Evolutionary conservation across 2,797 vertebrate genomes (phyloP).

Genomic region (Scolopax bukidnonensis): DNA sequence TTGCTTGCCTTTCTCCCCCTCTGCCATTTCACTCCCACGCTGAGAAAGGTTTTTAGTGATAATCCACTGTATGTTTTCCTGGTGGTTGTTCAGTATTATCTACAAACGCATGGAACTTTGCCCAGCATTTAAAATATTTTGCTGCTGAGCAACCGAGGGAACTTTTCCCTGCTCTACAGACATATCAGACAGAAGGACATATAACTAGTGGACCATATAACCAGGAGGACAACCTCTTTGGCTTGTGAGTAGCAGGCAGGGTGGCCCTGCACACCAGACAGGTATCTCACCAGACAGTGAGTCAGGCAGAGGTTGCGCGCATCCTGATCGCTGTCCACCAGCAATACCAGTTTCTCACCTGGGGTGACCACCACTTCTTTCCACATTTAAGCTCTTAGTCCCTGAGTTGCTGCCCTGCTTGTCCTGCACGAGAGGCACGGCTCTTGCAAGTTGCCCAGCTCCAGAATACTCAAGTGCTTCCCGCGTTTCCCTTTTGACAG

Average conservation of each 20-base stretch:
- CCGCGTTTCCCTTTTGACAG: background rate
- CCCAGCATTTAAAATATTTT: slow-evolving; percentile 1
- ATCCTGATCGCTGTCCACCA: background rate
- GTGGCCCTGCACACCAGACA: background rate
- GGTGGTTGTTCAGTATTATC: background rate
- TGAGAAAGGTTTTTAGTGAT: background rate
- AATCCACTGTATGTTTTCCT: background rate
- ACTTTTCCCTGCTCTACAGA: background rate
- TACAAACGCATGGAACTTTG: background rate
- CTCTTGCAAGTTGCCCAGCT: background rate
- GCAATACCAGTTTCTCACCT: accelerated
- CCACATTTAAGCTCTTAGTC: accelerated
- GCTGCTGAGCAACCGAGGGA: background rate
- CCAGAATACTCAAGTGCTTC: background rate
- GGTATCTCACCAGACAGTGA: background rate
- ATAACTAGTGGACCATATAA: background rate
- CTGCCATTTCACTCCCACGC: background rate
- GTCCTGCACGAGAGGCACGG: accelerated
- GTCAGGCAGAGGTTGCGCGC: background rate
- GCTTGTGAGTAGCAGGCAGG: background rate
- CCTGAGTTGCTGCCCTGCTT: background rate
- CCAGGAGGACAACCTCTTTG: background rate
- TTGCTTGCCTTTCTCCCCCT: background rate
- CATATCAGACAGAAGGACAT: background rate
- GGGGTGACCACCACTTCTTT: accelerated